Percentiles rank a stretch among this genome's conserved stretches.
Conservation (phyloP, 2,113 vertebrate genomes). For the Ceratotherium simum region DNA sequence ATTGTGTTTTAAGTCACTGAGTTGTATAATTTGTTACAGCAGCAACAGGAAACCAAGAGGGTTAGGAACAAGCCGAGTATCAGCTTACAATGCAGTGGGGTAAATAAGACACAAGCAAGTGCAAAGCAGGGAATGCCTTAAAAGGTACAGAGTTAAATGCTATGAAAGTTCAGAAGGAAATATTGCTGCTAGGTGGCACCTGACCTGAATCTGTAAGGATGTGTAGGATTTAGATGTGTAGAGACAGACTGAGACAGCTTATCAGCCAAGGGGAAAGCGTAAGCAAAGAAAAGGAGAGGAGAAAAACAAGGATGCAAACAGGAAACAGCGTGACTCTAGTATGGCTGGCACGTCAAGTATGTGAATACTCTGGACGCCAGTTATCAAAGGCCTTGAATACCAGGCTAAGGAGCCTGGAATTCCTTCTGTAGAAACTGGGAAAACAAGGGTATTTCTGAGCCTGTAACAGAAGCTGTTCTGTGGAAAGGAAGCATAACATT, state of each 20-base stretch:
- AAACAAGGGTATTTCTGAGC: not conserved
- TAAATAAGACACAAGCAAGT: not conserved
- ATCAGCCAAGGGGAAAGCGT: not conserved
- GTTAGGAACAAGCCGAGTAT: not conserved
- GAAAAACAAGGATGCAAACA: not conserved
- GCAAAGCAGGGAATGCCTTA: not conserved
- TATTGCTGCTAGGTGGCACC: not conserved
- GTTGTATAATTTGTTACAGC: not conserved
- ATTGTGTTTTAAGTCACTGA: not conserved
- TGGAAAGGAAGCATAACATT: not conserved
- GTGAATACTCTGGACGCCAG: not conserved
- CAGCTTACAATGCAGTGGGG: not conserved
- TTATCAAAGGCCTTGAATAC: not conserved
- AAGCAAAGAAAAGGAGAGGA: not conserved
- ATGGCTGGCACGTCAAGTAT: not conserved
- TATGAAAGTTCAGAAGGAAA: slow-evolving; percentile 7
- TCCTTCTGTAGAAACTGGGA: not conserved
- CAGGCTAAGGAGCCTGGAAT: not conserved
- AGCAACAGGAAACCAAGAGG: not conserved
- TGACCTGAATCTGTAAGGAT: not conserved
- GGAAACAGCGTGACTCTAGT: not conserved
- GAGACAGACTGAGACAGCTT: not conserved
- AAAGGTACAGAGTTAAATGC: not conserved
- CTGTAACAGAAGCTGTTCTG: not conserved
- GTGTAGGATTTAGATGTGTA: not conserved